These are phyloP conservation scores for Paramacrobiotus metropolitanus DNA, from an alignment of 1,140 invertebrate genomes.

Conservation along the genomic window DNA sequence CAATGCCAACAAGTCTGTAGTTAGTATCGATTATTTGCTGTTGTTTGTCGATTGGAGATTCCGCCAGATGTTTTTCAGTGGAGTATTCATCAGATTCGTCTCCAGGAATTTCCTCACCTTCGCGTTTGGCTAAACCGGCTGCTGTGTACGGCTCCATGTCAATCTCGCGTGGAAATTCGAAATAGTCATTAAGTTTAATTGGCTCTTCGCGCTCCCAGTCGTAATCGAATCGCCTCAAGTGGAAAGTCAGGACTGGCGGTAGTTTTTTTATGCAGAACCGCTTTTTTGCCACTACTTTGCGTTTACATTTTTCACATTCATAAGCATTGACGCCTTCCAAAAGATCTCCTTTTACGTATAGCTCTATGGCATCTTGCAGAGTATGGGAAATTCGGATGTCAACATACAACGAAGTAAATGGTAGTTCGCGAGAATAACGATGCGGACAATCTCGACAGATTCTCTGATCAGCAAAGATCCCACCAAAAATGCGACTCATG, in stretches of 20 bases:
- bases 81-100: slow-evolving; percentile 31
- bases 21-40: too few species aligned
- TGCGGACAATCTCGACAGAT: slow-evolving; percentile 97
- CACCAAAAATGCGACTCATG: slow-evolving; percentile 78
- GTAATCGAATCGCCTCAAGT: slow-evolving; percentile 93
- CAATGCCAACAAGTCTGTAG: slow-evolving; percentile 80
- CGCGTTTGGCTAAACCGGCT: slow-evolving; percentile 73
- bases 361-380: slow-evolving; percentile 87
- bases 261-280: slow-evolving; percentile 86
- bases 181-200: slow-evolving; percentile 98
- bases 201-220: slow-evolving; percentile 94
- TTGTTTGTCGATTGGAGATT: slow-evolving; percentile 35
- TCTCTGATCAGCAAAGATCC: slow-evolving; percentile 93
- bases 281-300: slow-evolving; percentile 95
- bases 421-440: slow-evolving; percentile 80
- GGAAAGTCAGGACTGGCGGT: slow-evolving; percentile 82
- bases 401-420: slow-evolving; percentile 89
- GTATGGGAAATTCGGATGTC: slow-evolving; percentile 94
- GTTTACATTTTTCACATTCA: slow-evolving; percentile 96
- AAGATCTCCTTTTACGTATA: slow-evolving; percentile 92
- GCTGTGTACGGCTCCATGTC: slow-evolving; percentile 98
- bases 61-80: slow-evolving; percentile 29
- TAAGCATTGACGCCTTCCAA: slow-evolving; percentile 95
- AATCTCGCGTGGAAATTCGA: slow-evolving; percentile 86
- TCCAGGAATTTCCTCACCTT: slow-evolving; percentile 25